phyloP scores from a whole-genome alignment of 2,113 vertebrate species.

The Oplegnathus fasciatus region DNA sequence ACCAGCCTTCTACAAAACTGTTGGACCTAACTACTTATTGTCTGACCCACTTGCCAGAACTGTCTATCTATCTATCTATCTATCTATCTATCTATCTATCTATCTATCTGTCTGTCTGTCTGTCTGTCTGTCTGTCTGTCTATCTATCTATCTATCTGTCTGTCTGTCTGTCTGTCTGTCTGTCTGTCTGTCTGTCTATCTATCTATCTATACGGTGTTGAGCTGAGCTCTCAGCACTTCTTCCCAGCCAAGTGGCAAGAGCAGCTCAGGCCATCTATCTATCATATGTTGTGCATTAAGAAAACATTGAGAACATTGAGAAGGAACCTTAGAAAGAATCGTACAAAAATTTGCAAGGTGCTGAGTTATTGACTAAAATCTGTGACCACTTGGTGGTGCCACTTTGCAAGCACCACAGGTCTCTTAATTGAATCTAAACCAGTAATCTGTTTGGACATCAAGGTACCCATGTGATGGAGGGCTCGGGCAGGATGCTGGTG shows the following conservation, averaged over 20 bases:
- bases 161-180: too few species aligned
- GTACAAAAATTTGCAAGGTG: background rate
- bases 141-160: too few species aligned
- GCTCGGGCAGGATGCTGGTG: slow-evolving; percentile 86
- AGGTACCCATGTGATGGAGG: slow-evolving; percentile 88
- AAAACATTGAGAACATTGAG: too few species aligned
- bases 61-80: too few species aligned
- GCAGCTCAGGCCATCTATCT: background rate
- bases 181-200: too few species aligned
- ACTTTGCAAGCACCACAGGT: background rate
- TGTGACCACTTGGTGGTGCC: background rate
- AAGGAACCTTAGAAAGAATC: background rate
- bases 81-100: too few species aligned
- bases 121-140: too few species aligned
- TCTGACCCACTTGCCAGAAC: background rate
- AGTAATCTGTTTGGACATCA: slow-evolving; percentile 23
- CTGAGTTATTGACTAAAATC: background rate
- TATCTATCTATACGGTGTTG: background rate
- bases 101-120: too few species aligned
- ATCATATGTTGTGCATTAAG: background rate
- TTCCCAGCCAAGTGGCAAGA: background rate
- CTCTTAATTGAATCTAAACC: background rate
- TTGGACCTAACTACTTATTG: background rate
- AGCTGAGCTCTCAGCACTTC: background rate
- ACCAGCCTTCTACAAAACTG: background rate